phyloP scores from a whole-genome alignment of 2,797 vertebrate genomes.

The Sparidentex hasta region DNA sequence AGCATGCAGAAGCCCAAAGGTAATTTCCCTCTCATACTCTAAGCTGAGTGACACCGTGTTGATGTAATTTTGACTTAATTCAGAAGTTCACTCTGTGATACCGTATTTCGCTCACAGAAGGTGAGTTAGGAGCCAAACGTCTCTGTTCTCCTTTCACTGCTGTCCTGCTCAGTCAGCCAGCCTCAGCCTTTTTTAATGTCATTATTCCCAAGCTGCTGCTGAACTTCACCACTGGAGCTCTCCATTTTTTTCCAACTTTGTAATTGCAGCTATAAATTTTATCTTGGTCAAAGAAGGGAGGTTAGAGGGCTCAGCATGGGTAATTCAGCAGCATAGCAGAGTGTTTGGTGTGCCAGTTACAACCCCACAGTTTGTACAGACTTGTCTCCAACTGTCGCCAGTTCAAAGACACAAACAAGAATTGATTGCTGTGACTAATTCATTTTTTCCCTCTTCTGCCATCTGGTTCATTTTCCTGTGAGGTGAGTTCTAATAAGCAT shows the following conservation, averaged over 20 bases:
- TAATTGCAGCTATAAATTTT: conserved; percentile 81
- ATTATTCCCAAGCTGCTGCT: conserved; percentile 71
- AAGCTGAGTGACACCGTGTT: conserved; percentile 55
- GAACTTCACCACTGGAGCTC: conserved; percentile 59
- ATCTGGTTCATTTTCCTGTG: conserved; percentile 83
- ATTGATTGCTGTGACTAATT: conserved; percentile 86
- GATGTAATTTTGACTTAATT: conserved; percentile 65
- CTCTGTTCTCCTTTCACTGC: conserved; percentile 16
- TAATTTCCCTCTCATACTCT: conserved; percentile 21
- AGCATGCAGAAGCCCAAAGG: conserved; percentile 4
- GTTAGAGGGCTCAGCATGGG: conserved; percentile 69
- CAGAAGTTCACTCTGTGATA: conserved; percentile 63
- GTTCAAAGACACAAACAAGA: conserved; percentile 82
- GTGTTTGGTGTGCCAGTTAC: conserved; percentile 76
- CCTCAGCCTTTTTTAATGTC: conserved; percentile 63
- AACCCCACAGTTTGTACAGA: conserved; percentile 81
- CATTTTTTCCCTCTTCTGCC: conserved; percentile 66
- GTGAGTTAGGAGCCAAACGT: conserved; percentile 54
- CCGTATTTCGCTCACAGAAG: conserved; percentile 52
- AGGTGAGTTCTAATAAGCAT: conserved; percentile 81
- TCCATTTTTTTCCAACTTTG: conserved; percentile 66
- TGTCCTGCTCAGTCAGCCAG: conserved; percentile 42
- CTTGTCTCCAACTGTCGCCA: conserved; percentile 82
- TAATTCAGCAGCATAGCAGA: conserved; percentile 72
- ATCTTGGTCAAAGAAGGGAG: conserved; percentile 77